phyloP scores from a whole-genome alignment of 2,888 invertebrate genomes.

The Rapana venosa region DNA sequence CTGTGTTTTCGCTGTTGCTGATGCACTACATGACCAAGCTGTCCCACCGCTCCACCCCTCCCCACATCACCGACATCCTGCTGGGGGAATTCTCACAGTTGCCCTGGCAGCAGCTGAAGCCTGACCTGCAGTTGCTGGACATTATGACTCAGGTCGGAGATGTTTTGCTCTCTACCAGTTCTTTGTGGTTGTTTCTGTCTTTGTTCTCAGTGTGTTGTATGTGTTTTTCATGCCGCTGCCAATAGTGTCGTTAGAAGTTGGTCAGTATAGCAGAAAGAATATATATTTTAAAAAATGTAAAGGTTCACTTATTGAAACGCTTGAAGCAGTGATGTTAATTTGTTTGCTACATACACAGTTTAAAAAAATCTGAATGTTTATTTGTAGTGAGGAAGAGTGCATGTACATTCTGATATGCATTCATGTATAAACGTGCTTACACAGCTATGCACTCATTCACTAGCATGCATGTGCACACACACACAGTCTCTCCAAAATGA shows the following conservation, averaged over 20 bases:
- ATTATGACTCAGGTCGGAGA: slow-evolving; percentile 83
- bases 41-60: slow-evolving; percentile 84
- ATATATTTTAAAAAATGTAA: no score
- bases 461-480: background rate
- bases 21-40: slow-evolving; percentile 85
- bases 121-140: slow-evolving; percentile 84
- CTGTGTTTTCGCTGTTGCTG: slow-evolving; percentile 68
- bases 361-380: no score
- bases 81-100: slow-evolving; percentile 84
- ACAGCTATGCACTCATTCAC: background rate
- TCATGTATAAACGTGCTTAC: background rate
- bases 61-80: slow-evolving; percentile 82
- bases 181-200: background rate
- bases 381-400: no score
- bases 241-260: no score
- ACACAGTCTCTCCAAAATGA: background rate
- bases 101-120: slow-evolving; percentile 87
- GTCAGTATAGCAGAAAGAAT: no score
- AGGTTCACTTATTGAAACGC: no score
- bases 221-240: no score
- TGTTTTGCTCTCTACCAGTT: background rate
- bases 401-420: background rate
- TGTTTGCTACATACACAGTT: no score
- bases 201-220: no score
- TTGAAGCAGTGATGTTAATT: no score